Base-by-base conservation (phyloP, 2,113 vertebrate species). In the Eulemur rufifrons region DNA sequence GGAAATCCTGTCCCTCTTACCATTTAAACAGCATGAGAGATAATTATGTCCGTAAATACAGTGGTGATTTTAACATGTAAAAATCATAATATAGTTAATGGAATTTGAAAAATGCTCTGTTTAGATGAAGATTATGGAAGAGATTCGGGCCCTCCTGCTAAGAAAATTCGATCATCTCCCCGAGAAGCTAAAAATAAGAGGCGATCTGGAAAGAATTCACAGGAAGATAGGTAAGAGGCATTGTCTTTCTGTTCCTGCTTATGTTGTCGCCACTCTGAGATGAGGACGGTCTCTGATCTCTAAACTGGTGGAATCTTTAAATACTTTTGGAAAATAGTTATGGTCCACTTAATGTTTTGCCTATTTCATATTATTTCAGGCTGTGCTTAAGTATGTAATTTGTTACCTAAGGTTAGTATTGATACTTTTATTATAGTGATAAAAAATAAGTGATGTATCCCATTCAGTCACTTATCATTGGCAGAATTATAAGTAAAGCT, bases 171-270 rank as follows among this genome's bases (percentile, higher is more conserved):
- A 9, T 98, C 99, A 2, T 99, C 99, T 97, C 99, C 99, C 29
- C 99, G 99, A 93, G 99, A 99, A 98, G 99, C 99, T 80, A 99
- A 99, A 99, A 99, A 99, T 96, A 99, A 99, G 98, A 99, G 99
- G 95, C 98, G 99, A 77, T 98, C 99, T 98, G 99, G 99, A 97
- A 99, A 99, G 99, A 99, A 99, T 97, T 99, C 99, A 76, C 99
- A 99, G 98, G 99, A 99, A 97, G 99, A 99, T 97, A 99, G 99
- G 99, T 99, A 97, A 97, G 94, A 94, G 39, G 17, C n/a, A 12
- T 37, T 81, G 37, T 52, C 74, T 80, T 54, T 82, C 56, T 89
- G 34, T 66, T 87, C 8, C 71, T 52, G 1, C 3, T 68, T 63
- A 29, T 1, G 2, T 47, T 63, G 37, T 94, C 17, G 32, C 29